Evolutionary conservation across 2,113 vertebrate species (phyloP), one percentile per base, ranked within the genome.

Genomic region (Aegithalos caudatus): DNA sequence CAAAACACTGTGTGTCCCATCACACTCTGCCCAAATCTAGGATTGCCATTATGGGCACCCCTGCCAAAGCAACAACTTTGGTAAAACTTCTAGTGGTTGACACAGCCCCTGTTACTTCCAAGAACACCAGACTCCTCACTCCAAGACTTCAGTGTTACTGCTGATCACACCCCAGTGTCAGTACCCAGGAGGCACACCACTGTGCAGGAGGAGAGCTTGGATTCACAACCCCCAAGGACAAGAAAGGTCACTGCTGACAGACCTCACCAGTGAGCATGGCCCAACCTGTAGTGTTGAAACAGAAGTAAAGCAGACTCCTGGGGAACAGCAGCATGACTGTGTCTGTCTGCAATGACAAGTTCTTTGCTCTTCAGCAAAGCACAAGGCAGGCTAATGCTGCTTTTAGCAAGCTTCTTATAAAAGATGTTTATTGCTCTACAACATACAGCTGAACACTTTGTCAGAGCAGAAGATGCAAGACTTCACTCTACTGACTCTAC

Each of bases 321-420:
- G 67, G 47, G 48, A 93, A 38, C 60, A 73, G 60, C 47, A 78
- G 48, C 35, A 48, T 0, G 11, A 31, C 2, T 56, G 14, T 27
- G 60, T 44, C 73, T 80, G 81, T 94, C 82, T 67, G 47, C 77
- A 45, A 18, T 48, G 47, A 89, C 33, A 81, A n/a, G 11, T 44
- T 67, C 91, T 87, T 64, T 71, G 83, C 89, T 79, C 44, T 85
- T 80, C 80, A 88, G 79, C 76, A 81, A 90, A 94, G 80, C 61
- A 79, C 45, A 20, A 65, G 53, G 64, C 56, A 83, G 61, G 51
- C 58, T 90, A 56, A 57, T 58, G 80, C 71, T 95, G 64, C 69
- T 94, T 80, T 64, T 56, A 90, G 48, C n/a, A 92, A 37, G 69
- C 65, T 92, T 83, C 71, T 78, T 80, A n/a, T n/a, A n/a, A n/a